Base-by-base conservation (phyloP, 2,888 invertebrate genomes). In the Scotopteryx bipunctaria region DNA sequence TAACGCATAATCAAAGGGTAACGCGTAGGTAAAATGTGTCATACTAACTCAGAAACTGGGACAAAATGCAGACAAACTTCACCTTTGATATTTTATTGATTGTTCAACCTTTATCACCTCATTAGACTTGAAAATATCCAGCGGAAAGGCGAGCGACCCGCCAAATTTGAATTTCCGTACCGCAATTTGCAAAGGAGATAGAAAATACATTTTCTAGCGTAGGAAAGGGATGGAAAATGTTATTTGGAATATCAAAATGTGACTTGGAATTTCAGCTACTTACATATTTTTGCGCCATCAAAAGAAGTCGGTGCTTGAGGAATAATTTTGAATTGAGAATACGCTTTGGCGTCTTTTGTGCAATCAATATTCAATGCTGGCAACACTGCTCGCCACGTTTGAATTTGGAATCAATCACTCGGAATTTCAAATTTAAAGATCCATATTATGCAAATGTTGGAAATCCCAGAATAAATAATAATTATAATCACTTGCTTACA, bases 351-450 rank as follows among this genome's bases (percentile, higher is more conserved):
- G 83, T 87, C 90, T 91, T 91, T 91, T 91, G 91, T 86, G 79
- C 90, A 91, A 91, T 91, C 91, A 91, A 91, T 91, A 91, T 87
- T 89, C 89, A 83, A 86, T 86, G 88, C 85, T 86, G 85, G 78
- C 81, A 77, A 71, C 76, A 76, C 80, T 76, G 76, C 70, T 75
- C 68, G 74, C 66, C 66, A 73, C 74, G 71, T 78, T 81, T 76
- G 81, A 83, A 79, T 83, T 85, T 75, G 74, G 76, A 83, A 83
- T 86, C 80, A 76, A 83, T 79, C 76, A 76, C 76, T 83, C 66
- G 61, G 73, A 80, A 83, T 81, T 81, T 76, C 71, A 80, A 82
- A 77, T 72, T 64, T 63, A 67, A 73, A 74, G 73, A 74, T 77
- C 64, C 21, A 59, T 65, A n/a, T n/a, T n/a, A 68, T 72, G 66